Evolutionary conservation across 2,113 vertebrate genomes (phyloP).

Genomic region (Amia ocellicauda): DNA sequence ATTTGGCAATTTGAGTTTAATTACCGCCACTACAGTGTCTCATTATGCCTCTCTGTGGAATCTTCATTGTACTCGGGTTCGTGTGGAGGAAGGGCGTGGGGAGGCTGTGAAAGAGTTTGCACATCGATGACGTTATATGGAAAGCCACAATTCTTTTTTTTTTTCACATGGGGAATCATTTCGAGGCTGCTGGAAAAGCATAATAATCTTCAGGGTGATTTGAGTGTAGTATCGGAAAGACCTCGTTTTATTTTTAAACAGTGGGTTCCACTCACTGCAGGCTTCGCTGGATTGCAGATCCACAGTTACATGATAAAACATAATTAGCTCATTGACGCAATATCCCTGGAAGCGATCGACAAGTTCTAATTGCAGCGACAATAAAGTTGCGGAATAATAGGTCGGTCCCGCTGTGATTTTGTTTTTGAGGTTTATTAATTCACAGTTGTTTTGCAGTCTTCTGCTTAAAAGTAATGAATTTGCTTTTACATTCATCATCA

Average conservation of each 20-base stretch:
- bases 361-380: constrained; percentile 2
- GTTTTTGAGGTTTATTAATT: not conserved
- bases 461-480: not conserved
- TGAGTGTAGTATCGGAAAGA: not conserved
- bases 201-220: not conserved
- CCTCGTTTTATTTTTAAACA: not conserved
- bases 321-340: constrained; percentile 11
- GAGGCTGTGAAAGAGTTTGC: no score
- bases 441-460: no score
- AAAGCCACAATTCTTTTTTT: not conserved
- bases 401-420: not conserved
- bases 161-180: no score
- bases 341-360: not conserved
- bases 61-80: no score
- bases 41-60: not conserved
- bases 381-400: not conserved
- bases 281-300: not conserved
- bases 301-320: not conserved
- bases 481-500: not conserved
- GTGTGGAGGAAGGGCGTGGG: no score
- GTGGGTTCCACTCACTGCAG: not conserved
- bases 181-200: not conserved
- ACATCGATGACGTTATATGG: not conserved
- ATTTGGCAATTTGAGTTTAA: not conserved
- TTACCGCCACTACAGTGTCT: not conserved